Base-by-base conservation (phyloP, 2,888 invertebrate species). In the Melangyna quadrimaculata region DNA sequence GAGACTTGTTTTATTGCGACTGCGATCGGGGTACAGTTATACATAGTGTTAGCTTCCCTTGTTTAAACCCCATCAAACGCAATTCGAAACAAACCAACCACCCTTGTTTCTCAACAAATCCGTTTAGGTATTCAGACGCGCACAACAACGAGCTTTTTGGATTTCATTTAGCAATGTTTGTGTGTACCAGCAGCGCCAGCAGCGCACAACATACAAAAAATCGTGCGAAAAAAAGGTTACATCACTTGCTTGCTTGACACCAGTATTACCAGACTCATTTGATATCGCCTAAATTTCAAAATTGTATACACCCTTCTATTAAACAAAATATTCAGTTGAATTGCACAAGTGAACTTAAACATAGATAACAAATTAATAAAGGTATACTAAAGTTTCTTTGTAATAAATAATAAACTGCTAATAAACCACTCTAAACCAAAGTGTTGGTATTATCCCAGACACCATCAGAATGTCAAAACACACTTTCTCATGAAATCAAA, bases 1-100 rank as follows among this genome's bases (percentile, higher is more conserved):
- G 74, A 86, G 72, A 80, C 84, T 59, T 55, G 84, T 86, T 86
- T 86, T 86, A 80, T 80, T 80, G 77, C 80, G 84, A 69, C 80
- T 70, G 75, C 69, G 72, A 84, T 86, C 84, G 32, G 65, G 27
- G 17, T 57, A 17, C 5, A n/a, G 22, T 22, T 61, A n/a, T n/a
- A n/a, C n/a, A n/a, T n/a, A 6, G 24, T n/a, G n/a, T 29, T 29
- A 51, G 51, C 51, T 51, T 22, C 14, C 12, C n/a, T 3, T 61
- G 7, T 40, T 3, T n/a, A 12, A 51, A 32, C 43, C 43, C 43
- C 57, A 12, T 19, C 19, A 29, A 40, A 19, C 24, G 22, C 63
- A 40, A 35, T 55, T 37, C 22, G 32, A 43, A 45, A 45, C 17
- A 29, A 67, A 32, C 32, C 14, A 65, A 65, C 74, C 37, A 84